Conservation (phyloP, 2,888 invertebrate species). For the Agrochola litura region DNA sequence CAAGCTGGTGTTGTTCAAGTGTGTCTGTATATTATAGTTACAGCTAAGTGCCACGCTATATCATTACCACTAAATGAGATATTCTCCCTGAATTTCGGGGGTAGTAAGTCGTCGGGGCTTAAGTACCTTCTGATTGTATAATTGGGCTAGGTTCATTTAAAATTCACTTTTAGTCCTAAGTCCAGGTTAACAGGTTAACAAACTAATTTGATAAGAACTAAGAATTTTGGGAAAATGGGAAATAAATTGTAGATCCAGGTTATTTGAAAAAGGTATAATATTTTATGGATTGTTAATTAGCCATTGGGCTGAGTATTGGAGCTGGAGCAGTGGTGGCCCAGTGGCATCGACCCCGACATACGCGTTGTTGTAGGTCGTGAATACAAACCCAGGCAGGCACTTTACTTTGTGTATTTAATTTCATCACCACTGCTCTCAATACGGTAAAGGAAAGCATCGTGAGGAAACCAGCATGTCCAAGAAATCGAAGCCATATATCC, state of each 20-base stretch:
- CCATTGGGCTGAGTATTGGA: neutral
- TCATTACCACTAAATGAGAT: constrained; percentile 45
- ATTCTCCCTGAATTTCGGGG: constrained; percentile 54
- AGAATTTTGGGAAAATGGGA: neutral
- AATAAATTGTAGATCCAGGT: neutral
- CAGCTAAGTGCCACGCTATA: constrained; percentile 52
- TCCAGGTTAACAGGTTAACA: neutral
- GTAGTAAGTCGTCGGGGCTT: neutral
- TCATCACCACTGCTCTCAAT: neutral
- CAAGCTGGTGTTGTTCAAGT: constrained; percentile 59
- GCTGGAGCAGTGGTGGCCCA: neutral
- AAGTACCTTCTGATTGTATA: neutral
- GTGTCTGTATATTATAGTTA: constrained; percentile 57
- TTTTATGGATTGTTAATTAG: neutral
- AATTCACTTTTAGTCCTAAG: neutral
- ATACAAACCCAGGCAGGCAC: neutral
- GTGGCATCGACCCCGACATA: neutral
- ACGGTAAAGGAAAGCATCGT: too few relatives aligned
- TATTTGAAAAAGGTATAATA: neutral
- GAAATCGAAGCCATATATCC: neutral
- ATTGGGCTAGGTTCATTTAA: neutral
- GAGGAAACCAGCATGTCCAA: too few relatives aligned
- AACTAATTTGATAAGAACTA: neutral
- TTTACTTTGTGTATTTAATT: neutral
- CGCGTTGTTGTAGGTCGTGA: too few relatives aligned